phyloP scores from a whole-genome alignment of 1,140 invertebrate species.

The Leptinotarsa defecta region DNA sequence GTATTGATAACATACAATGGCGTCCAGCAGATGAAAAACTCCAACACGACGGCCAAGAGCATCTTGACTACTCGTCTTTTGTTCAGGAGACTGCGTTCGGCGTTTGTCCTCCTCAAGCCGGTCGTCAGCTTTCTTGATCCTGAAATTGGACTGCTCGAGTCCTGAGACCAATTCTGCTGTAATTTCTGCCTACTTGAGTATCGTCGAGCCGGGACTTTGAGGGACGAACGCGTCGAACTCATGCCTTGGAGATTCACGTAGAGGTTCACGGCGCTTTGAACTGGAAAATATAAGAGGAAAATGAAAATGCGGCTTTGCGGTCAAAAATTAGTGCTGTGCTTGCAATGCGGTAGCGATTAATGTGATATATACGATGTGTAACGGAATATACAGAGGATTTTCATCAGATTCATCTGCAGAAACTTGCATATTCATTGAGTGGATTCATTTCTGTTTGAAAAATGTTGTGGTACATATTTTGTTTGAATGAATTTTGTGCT shows the following conservation, averaged over 20 bases:
- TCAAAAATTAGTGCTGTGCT: too few relatives aligned
- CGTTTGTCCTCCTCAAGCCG: slow-evolving; percentile 54
- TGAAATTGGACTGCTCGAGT: slow-evolving; percentile 41
- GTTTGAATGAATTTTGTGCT: too few relatives aligned
- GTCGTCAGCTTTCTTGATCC: slow-evolving; percentile 38
- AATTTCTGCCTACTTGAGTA: slow-evolving; percentile 39
- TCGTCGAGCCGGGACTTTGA: slow-evolving; percentile 25
- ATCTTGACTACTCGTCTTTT: slow-evolving; percentile 59
- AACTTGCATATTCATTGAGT: too few relatives aligned
- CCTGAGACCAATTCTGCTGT: slow-evolving; percentile 48
- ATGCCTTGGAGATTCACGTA: slow-evolving; percentile 47
- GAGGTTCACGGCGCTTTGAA: slow-evolving; percentile 41
- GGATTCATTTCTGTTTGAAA: too few relatives aligned
- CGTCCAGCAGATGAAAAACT: slow-evolving; percentile 80
- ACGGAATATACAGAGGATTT: too few relatives aligned
- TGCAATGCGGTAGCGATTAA: too few relatives aligned
- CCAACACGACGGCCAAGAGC: slow-evolving; percentile 70
- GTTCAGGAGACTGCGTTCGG: slow-evolving; percentile 58
- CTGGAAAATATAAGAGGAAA: slow-evolving; percentile 34
- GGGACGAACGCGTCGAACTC: slow-evolving; percentile 43
- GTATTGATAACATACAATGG: slow-evolving; percentile 73
- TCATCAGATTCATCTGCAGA: too few relatives aligned
- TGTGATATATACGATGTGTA: too few relatives aligned
- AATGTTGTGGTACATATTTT: too few relatives aligned
- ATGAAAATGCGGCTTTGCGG: slow-evolving; percentile 4